Percentiles rank a stretch among this genome's conserved stretches.
Conservation (phyloP, 2,888 invertebrate species). For the Drosophila anceps region DNA sequence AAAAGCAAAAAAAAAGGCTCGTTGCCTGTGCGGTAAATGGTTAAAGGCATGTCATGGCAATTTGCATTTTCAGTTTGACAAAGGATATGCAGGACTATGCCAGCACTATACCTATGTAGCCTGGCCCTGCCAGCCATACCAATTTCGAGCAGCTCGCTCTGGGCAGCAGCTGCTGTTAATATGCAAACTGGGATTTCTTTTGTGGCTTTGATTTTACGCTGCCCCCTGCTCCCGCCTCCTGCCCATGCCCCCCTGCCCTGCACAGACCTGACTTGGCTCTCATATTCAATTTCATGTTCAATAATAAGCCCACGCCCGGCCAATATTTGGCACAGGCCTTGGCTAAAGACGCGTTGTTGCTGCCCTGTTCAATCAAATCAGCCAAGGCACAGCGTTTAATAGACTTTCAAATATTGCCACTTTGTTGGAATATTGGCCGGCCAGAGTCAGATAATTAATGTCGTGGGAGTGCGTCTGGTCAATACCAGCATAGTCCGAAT, state of each 20-base stretch:
- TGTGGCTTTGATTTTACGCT: conserved; percentile 74
- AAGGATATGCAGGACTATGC: conserved; percentile 72
- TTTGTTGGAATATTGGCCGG: conserved; percentile 48
- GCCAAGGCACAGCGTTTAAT: conserved; percentile 61
- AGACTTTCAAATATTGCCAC: conserved; percentile 81
- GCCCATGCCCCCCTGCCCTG: background rate
- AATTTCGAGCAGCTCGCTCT: conserved; percentile 27
- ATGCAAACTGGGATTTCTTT: conserved; percentile 79
- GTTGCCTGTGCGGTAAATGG: conserved; percentile 62
- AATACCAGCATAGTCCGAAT: conserved; percentile 16
- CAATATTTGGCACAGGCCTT: conserved; percentile 39
- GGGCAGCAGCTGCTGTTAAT: conserved; percentile 75
- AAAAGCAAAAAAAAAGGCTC: conserved; percentile 16
- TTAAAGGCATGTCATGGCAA: conserved; percentile 80
- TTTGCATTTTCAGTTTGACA: conserved; percentile 79
- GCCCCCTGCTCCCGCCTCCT: conserved; percentile 8
- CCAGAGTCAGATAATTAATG: conserved; percentile 73
- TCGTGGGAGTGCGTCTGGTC: conserved; percentile 54
- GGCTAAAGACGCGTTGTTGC: conserved; percentile 28
- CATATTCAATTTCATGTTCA: conserved; percentile 77
- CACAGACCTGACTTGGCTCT: conserved; percentile 2
- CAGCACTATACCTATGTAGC: conserved; percentile 21
- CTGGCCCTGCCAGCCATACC: conserved; percentile 11
- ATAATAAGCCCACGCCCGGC: conserved; percentile 61
- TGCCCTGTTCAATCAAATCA: conserved; percentile 55